Conservation (phyloP, 2,888 invertebrate species). For the Tachina grossa region DNA sequence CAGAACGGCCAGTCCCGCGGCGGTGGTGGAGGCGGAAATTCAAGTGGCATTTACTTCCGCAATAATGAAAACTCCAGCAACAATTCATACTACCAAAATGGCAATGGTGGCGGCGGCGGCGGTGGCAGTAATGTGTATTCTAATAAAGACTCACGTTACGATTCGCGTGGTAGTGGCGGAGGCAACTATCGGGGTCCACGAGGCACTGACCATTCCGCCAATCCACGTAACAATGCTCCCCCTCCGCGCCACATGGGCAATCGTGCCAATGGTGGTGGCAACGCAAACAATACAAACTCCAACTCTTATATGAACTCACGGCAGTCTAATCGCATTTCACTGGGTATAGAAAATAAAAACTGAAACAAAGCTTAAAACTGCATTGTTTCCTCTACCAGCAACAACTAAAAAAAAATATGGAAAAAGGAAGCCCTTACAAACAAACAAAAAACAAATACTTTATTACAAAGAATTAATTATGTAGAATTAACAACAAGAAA, state of each 20-base stretch:
- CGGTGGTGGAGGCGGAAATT: constrained; percentile 73
- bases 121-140: constrained; percentile 73
- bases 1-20: constrained; percentile 77
- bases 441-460: constrained; percentile 55
- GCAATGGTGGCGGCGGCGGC: constrained; percentile 73
- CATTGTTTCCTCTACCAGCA: background rate
- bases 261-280: constrained; percentile 73
- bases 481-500: constrained; percentile 48
- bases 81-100: constrained; percentile 74
- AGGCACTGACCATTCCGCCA: constrained; percentile 75
- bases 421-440: background rate
- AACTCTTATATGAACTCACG: constrained; percentile 79
- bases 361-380: constrained; percentile 66
- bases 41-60: constrained; percentile 80
- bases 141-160: constrained; percentile 77
- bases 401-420: background rate
- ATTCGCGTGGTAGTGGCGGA: constrained; percentile 73
- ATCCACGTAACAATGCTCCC: constrained; percentile 75
- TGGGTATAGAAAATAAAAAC: constrained; percentile 79
- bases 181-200: constrained; percentile 79
- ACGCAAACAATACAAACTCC: constrained; percentile 70
- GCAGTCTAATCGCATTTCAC: constrained; percentile 73
- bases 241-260: constrained; percentile 76
- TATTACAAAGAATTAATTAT: constrained; percentile 65
- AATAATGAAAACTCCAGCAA: constrained; percentile 78